Evolutionary conservation across 2,113 vertebrate genomes (phyloP), one percentile per base, ranked within the genome.

Genomic region (Xerus inauris): DNA sequence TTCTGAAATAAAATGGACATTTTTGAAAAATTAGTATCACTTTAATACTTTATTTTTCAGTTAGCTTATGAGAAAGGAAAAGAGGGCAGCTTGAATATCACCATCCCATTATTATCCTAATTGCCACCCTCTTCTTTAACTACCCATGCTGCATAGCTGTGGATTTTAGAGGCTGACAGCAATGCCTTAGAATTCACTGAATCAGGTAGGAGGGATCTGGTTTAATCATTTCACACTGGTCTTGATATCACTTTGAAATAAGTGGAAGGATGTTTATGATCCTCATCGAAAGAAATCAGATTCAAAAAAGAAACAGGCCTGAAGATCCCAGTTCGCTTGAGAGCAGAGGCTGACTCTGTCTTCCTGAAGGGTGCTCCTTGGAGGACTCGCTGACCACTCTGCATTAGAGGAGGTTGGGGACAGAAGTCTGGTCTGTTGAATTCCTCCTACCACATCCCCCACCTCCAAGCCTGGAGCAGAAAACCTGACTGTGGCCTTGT

Each of bases 311-410:
- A 80, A 49, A 0, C 11, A 13, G 6, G 1, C 20, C 17, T 35
- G 24, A 14, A 59, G 28, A 71, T 71, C 1, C 9, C 10, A 26
- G 6, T 2, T 16, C 7, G 7, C 1, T 24, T 5, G 17, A 42
- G 1, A 1, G 0, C 0, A 57, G 28, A 71, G 28, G 20, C 30
- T 87, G 3, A 4, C 0, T 57, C 26, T 24, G 80, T 71, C 28
- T 4, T 40, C 3, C 1, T 87, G 20, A n/a, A n/a, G n/a, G 42
- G 13, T 17, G 0, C 7, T 87, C 59, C 30, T 3, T 5, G n/a
- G 8, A 65, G 24, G 9, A n/a, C 32, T 28, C n/a, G 14, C 2
- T 45, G 6, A 6, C 49, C 2, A 6, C 1, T 62, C 11, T n/a
- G 19, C 14, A 20, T 14, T 30, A 6, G 10, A 54, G n/a, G 14